Conservation (phyloP, 53 echinoderm and acorn worm genomes). For the Patiria pectinifera region DNA sequence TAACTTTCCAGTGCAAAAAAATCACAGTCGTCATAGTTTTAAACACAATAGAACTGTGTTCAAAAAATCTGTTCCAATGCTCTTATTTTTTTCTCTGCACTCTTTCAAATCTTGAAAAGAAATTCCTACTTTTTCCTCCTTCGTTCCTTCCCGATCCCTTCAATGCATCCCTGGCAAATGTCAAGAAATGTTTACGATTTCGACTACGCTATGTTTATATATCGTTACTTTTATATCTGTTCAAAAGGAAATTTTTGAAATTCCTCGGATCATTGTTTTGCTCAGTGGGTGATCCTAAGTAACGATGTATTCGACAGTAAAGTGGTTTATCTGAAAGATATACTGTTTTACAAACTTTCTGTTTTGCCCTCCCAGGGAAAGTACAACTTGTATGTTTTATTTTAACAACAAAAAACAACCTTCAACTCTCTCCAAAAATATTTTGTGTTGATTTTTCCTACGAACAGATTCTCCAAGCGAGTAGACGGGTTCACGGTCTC, state of each 20-base stretch:
- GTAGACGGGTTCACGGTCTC: too few species aligned
- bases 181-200: slow-evolving; percentile 10
- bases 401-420: too few species aligned
- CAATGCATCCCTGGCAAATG: neutral
- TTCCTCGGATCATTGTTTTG: slow-evolving; percentile 19
- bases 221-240: slow-evolving; percentile 12
- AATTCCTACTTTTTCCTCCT: neutral
- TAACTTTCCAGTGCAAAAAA: too few species aligned
- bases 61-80: too few species aligned
- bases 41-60: too few species aligned
- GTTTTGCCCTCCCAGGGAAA: too few species aligned
- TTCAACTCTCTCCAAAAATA: too few species aligned
- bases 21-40: too few species aligned
- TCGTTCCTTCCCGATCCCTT: neutral
- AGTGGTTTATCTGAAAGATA: neutral
- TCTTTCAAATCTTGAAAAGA: neutral
- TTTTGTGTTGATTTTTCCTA: too few species aligned
- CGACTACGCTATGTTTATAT: neutral
- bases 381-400: too few species aligned
- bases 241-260: neutral
- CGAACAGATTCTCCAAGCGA: too few species aligned
- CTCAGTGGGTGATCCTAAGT: neutral
- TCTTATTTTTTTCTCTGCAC: neutral
- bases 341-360: too few species aligned
- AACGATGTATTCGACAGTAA: neutral